A percentile compares a stretch with the other conserved stretches of the same genome.
These are phyloP conservation scores for Corydoras sp. DNA, from an alignment of 2,113 vertebrate genomes.

Conservation along the genomic window DNA sequence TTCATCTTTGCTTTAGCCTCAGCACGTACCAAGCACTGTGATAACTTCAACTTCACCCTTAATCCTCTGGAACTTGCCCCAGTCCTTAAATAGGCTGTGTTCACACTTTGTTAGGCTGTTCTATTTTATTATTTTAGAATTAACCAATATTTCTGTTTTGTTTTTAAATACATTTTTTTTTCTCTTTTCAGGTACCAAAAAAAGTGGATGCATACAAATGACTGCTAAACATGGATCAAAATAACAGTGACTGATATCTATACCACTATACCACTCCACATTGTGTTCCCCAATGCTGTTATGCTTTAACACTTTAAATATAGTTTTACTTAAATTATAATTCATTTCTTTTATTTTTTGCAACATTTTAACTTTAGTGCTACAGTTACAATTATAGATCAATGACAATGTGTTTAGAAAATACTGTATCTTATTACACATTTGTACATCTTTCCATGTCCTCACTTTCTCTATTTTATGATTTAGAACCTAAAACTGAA, in stretches of 20 bases:
- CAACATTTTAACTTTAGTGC: neutral
- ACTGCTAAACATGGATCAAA: slow-evolving; percentile 3
- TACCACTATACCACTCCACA: slow-evolving; percentile 35
- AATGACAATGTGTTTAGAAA: neutral
- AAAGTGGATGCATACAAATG: neutral
- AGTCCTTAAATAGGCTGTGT: neutral
- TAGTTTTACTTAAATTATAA: neutral
- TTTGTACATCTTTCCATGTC: neutral
- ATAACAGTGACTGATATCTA: neutral
- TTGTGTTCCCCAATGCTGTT: slow-evolving; percentile 17
- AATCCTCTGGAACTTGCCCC: slow-evolving; percentile 49
- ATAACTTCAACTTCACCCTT: slow-evolving; percentile 58
- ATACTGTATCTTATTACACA: neutral
- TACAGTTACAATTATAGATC: no score
- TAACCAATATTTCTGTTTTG: neutral
- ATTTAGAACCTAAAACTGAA: neutral
- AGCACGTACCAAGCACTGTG: slow-evolving; percentile 61
- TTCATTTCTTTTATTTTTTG: neutral
- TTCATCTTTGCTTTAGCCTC: slow-evolving; percentile 64
- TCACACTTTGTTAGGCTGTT: neutral
- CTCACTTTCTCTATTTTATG: neutral
- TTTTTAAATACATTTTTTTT: neutral
- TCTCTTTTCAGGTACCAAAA: slow-evolving; percentile 13
- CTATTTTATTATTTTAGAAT: neutral
- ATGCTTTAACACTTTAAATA: slow-evolving; percentile 15